Evolutionary conservation across 2,113 vertebrate species (phyloP).

Genomic region (Hyperopisus bebe): DNA sequence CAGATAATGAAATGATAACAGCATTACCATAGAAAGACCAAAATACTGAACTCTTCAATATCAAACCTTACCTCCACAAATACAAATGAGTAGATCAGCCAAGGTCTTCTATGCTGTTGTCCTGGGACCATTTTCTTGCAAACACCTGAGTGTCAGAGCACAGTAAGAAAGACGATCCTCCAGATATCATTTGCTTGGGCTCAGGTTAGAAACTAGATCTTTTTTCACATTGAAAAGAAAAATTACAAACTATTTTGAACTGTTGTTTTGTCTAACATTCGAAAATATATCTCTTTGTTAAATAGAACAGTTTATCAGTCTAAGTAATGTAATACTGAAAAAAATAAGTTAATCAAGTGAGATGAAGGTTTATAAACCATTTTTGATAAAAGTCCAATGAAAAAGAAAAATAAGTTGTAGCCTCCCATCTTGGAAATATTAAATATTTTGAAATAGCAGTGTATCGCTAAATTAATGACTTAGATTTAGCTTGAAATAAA

Average conservation of each 20-base stretch:
- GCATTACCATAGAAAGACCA: not conserved
- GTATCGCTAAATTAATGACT: not conserved
- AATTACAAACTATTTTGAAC: not conserved
- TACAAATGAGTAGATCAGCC: conserved; percentile 49
- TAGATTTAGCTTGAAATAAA: not conserved
- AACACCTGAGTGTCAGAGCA: conserved; percentile 5
- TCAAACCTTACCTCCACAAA: conserved; percentile 65
- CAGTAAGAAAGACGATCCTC: not conserved
- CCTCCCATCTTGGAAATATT: not conserved
- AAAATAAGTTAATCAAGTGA: not conserved
- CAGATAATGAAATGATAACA: not conserved
- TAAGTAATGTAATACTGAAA: not conserved
- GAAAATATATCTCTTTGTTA: not conserved
- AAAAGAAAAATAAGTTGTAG: not conserved
- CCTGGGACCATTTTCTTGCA: conserved; percentile 16
- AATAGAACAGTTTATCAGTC: not conserved
- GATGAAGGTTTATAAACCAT: not conserved
- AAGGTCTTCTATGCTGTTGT: conserved; percentile 33
- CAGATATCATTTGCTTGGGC: not conserved
- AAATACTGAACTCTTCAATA: not conserved
- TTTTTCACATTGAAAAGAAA: not conserved
- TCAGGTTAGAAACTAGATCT: not conserved
- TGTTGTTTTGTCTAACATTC: not conserved
- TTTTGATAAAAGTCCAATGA: not conserved
- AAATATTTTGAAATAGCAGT: not conserved